Conservation (phyloP, 2,797 vertebrate genomes). For the Odontamblyopus lacepedii region DNA sequence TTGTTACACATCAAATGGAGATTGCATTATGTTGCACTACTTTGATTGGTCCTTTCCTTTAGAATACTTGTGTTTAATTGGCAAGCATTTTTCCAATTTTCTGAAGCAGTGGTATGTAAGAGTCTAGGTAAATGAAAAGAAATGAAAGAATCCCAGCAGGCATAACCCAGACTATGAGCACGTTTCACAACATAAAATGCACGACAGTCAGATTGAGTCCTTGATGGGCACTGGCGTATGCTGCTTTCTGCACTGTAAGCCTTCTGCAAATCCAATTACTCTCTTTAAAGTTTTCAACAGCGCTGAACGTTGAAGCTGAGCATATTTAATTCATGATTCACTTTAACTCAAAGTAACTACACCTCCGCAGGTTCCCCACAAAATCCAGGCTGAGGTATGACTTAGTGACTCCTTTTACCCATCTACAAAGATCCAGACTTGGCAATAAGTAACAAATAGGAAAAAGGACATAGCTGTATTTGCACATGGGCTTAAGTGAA, state of each 20-base stretch:
- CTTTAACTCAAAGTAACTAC: slow-evolving; percentile 55
- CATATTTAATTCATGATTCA: slow-evolving; percentile 67
- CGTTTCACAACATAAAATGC: slow-evolving; percentile 17
- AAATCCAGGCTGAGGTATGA: slow-evolving; percentile 42
- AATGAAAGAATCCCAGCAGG: slow-evolving; percentile 18
- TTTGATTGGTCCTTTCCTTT: neutral
- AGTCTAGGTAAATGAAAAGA: neutral
- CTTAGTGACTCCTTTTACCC: slow-evolving; percentile 30
- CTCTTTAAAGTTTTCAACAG: slow-evolving; percentile 50
- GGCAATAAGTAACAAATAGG: slow-evolving; percentile 53
- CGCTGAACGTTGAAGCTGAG: slow-evolving; percentile 46
- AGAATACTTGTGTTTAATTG: neutral
- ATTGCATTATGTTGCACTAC: neutral
- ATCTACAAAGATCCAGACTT: slow-evolving; percentile 41
- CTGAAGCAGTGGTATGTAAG: neutral
- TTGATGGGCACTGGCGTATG: slow-evolving; percentile 27
- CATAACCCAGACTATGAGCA: slow-evolving; percentile 21
- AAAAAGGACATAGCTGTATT: slow-evolving; percentile 64
- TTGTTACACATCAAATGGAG: neutral
- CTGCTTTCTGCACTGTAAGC: slow-evolving; percentile 50
- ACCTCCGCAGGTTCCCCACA: slow-evolving; percentile 36
- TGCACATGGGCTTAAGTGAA: slow-evolving; percentile 63
- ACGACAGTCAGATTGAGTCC: slow-evolving; percentile 29
- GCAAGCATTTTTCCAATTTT: neutral
- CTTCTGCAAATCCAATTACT: slow-evolving; percentile 56